Evolutionary conservation across 2,888 invertebrate genomes (phyloP).

Genomic region (Drosophila neonasuta): DNA sequence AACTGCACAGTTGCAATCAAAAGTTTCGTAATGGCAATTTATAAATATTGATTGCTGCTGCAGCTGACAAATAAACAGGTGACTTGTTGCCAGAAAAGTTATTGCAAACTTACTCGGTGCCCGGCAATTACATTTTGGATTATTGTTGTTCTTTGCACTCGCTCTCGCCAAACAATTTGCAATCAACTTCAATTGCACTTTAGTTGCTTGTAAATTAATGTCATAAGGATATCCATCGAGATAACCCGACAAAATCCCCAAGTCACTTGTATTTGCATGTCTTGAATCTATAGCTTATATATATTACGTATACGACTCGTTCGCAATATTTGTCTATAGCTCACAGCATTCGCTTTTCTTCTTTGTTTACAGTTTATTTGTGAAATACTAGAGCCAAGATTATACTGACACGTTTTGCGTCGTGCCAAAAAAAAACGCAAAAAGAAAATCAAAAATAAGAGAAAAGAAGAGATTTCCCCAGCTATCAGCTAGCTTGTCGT

Average conservation of each 20-base stretch:
- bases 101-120: constrained; percentile 12
- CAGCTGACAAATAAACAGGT: constrained; percentile 23
- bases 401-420: constrained; percentile 26
- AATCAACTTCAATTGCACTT: constrained; percentile 10
- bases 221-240: neutral
- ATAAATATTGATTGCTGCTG: constrained; percentile 32
- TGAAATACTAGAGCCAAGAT: constrained; percentile 20
- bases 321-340: neutral
- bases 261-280: constrained; percentile 3
- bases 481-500: constrained; percentile 31
- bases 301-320: constrained; percentile 17
- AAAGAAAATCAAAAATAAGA: neutral
- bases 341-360: constrained; percentile 1
- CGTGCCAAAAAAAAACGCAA: constrained; percentile 1
- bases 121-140: constrained; percentile 29
- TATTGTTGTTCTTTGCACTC: constrained; percentile 3
- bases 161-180: neutral
- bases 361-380: constrained; percentile 43
- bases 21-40: constrained; percentile 36
- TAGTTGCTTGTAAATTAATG: neutral
- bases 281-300: neutral
- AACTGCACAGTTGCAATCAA: constrained; percentile 24
- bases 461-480: constrained; percentile 1
- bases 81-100: constrained; percentile 26
- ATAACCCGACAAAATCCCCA: neutral